Evolutionary conservation across 2,797 vertebrate genomes (phyloP), one percentile per base, ranked within the genome.

Genomic region (Tenualosa ilisha): DNA sequence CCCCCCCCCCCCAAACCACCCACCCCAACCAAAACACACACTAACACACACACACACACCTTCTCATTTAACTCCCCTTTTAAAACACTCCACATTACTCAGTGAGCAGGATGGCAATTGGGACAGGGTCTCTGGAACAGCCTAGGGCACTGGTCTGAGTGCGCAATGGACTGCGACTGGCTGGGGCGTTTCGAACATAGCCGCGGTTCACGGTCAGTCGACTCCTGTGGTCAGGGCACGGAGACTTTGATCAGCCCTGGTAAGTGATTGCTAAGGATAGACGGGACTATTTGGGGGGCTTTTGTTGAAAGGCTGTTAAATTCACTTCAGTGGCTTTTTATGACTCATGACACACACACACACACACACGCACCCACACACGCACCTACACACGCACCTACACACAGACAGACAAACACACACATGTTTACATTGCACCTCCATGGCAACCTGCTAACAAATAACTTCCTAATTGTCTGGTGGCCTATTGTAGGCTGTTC

Each of bases 281-380:
- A 3, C 68, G 6, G 15, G 5, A 17, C 31, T 40, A 75, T 43
- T 85, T 37, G 37, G 87, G 89, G 88, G 11, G 0, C 86, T 85
- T 87, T 82, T 85, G 84, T 88, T 86, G 85, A 82, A 82, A 6
- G 81, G 82, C 75, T 84, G 54, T 86, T 86, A 84, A 85, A 83
- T 89, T 88, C 88, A 88, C 83, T 88, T 88, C 90, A 90, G 87
- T 90, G 88, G 89, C 54, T 89, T 26, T 90, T 90, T 89, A 90
- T 89, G 86, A 83, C 83, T 87, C 82, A 81, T 87, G 86, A 88
- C 85, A 49, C 20, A 50, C 12, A 86, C 37, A 56, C 24, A 20
- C 49, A 63, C 3, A 17, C 81, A 49, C 81, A 24, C 61, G 26
- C 61, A 63, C 82, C 53, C 22, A 53, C 24, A 86, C 43, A 49